A percentile compares a stretch with the other conserved stretches of the same genome.
phyloP scores from a whole-genome alignment of 2,113 vertebrate species.

The Sclerurus mexicanus region DNA sequence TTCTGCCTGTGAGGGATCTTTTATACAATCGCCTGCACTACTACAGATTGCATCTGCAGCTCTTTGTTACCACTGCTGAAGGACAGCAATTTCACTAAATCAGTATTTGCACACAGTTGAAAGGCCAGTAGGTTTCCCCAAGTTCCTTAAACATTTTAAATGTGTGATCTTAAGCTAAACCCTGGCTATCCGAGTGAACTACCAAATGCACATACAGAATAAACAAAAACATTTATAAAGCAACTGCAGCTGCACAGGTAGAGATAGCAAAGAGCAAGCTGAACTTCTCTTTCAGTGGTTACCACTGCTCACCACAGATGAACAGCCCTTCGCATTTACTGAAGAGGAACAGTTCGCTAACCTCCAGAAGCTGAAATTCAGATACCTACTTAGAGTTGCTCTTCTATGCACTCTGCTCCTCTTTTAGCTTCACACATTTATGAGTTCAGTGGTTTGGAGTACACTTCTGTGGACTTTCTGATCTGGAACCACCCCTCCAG shows the following conservation, averaged over 20 bases:
- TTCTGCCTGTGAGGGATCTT: not conserved
- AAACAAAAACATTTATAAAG: not conserved
- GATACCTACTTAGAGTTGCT: not conserved
- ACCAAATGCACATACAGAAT: not conserved
- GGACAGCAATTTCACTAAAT: not conserved
- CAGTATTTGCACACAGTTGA: not conserved
- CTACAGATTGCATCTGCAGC: not conserved
- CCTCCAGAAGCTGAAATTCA: not conserved
- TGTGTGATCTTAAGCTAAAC: not conserved
- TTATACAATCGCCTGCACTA: not conserved
- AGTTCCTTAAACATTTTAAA: not conserved
- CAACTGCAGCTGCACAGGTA: not conserved
- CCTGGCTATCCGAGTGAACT: not conserved
- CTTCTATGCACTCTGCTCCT: not conserved
- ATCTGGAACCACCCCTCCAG: not conserved
- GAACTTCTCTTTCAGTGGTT: not conserved
- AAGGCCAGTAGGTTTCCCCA: not conserved
- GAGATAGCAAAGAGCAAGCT: not conserved
- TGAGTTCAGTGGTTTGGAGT: not conserved
- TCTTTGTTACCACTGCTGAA: not conserved
- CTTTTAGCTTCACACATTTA: not conserved
- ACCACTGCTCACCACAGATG: not conserved
- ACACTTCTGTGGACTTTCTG: not conserved
- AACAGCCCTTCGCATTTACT: not conserved
- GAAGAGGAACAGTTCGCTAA: not conserved